Evolutionary conservation across 2,888 invertebrate genomes (phyloP), one percentile per base, ranked within the genome.

Genomic region (Oxyscelio sp.): DNA sequence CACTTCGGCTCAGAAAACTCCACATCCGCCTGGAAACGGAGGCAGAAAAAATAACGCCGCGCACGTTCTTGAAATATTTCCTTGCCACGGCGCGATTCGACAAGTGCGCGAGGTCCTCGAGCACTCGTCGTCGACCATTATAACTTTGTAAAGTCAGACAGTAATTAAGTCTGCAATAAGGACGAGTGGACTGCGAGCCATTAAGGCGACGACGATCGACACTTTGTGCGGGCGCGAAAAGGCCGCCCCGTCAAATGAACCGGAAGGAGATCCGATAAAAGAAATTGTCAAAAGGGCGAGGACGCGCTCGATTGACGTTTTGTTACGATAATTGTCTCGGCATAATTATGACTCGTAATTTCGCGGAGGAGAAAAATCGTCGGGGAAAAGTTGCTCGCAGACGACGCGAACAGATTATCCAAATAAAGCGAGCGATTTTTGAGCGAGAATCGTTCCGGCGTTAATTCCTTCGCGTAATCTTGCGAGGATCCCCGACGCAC

Each of bases 151-250:
- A 91, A 92, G 92, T 92, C 91, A 92, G 93, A 91, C 91, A 93
- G 94, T 94, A 94, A 94, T 94, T 94, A 94, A 94, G 94, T 93
- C 92, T 89, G 93, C 93, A 93, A 92, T 93, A 93, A 93, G 91
- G 92, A 93, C 90, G 91, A 93, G 92, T 91, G 93, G 92, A 91
- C 92, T 89, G 90, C 90, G 89, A 90, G 87, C 94, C 93, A 94
- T 94, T 93, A 93, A 91, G 91, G 89, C 90, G 91, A 90, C 92
- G 92, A 91, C 90, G 91, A 91, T 93, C 93, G 93, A 92, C 93
- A 93, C 85, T 85, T 92, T 93, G 92, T 91, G 92, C 90, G 90
- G 91, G 90, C 88, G 89, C 87, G 88, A 92, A 91, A 92, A 92
- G 90, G 91, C 90, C 90, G 88, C 85, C 90, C 89, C 87, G 91